These are phyloP conservation scores for Argyresthia goedartella DNA, from an alignment of 2,888 invertebrate species.

Conservation along the genomic window DNA sequence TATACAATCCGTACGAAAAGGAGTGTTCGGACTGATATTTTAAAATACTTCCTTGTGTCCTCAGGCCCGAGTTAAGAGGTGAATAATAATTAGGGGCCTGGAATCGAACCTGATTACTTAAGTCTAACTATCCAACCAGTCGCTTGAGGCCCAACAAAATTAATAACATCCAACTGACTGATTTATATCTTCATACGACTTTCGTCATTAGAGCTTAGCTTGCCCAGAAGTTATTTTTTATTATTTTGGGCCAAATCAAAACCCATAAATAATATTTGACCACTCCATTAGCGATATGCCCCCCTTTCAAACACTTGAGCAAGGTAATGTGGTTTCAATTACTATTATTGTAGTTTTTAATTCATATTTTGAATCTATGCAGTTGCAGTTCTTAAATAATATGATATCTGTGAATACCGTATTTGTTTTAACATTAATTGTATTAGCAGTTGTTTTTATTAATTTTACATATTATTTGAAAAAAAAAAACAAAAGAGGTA, in stretches of 20 bases:
- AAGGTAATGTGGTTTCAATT: too few species aligned
- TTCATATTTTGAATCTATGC: too few species aligned
- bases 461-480: too few species aligned
- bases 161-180: conserved; percentile 36
- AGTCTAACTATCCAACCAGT: conserved; percentile 40
- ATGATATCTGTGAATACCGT: too few species aligned
- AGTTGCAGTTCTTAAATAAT: too few species aligned
- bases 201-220: conserved; percentile 6
- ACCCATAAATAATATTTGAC: conserved; percentile 1
- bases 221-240: background rate
- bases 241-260: background rate
- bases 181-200: conserved; percentile 41
- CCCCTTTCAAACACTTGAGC: too few species aligned
- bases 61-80: conserved; percentile 32
- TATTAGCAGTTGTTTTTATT: too few species aligned
- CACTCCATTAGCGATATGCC: background rate
- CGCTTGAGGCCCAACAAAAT: conserved; percentile 36
- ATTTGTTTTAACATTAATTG: too few species aligned
- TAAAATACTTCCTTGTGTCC: conserved; percentile 23
- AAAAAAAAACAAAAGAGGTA: too few species aligned
- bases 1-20: too few species aligned
- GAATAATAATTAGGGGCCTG: conserved; percentile 49
- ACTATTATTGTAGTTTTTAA: too few species aligned
- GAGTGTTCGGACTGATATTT: too few species aligned
- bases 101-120: conserved; percentile 39